Percentiles rank a stretch among this genome's conserved stretches.
Conservation (phyloP, 2,797 vertebrate genomes). For the Pitangus sulphuratus region DNA sequence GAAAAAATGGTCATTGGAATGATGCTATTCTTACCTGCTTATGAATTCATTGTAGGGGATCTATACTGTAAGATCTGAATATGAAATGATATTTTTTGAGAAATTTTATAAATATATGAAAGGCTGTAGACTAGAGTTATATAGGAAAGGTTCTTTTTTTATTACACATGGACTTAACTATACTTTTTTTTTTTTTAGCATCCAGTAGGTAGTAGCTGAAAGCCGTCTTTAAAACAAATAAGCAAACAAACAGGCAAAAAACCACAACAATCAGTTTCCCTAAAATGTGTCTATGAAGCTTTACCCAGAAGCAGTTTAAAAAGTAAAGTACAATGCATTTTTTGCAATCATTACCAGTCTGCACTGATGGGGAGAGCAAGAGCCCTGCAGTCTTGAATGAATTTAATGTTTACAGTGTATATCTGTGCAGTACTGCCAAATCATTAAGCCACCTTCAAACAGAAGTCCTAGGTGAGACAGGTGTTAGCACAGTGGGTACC, state of each 20-base stretch:
- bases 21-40: background rate
- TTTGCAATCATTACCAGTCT: background rate
- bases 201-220: background rate
- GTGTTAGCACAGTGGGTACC: slow-evolving; percentile 60
- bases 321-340: background rate
- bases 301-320: background rate
- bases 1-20: background rate
- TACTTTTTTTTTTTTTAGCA: background rate
- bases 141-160: background rate
- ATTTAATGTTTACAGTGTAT: background rate
- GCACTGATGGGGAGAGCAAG: background rate
- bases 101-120: background rate
- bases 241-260: background rate
- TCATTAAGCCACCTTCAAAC: slow-evolving; percentile 65
- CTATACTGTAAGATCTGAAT: background rate
- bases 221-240: background rate
- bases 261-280: background rate
- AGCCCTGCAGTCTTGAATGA: background rate
- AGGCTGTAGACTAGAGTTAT: background rate
- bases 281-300: background rate
- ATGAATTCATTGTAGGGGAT: background rate
- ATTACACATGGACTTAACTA: background rate
- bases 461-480: slow-evolving; percentile 50
- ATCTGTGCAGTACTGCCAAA: slow-evolving; percentile 37
- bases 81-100: background rate